Evolutionary conservation across 2,113 vertebrate genomes (phyloP), one percentile per base, ranked within the genome.

Genomic region (Vidua chalybeata): DNA sequence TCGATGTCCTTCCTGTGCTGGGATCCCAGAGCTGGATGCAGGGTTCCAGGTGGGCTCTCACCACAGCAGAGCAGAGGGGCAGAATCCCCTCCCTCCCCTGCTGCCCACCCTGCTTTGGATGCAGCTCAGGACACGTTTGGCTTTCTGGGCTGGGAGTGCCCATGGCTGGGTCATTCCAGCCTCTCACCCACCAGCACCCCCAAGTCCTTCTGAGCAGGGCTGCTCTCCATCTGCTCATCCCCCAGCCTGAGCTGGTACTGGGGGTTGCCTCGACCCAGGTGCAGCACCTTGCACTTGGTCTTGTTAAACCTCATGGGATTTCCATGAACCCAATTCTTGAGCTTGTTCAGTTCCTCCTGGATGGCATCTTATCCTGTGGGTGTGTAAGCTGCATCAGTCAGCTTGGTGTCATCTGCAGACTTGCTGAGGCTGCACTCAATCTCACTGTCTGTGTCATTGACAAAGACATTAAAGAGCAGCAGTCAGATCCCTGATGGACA

Each of bases 201-300:
- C 39, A 87, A 28, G 7, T 12, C 30, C 30, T 71, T 30, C 64
- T 79, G 0, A 0, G 0, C 41, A 35, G n/a, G 16, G 11, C 1
- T 63, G 2, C 9, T 48, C n/a, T 63, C 0, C 1, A 30, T 63
- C 13, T 63, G 9, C 1, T 56, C 35, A 80, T 49, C 12, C 33
- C 4, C 3, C 24, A 63, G 24, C 23, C 9, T n/a, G 8, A 16
- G n/a, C 1, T 39, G 8, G 18, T n/a, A n/a, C 20, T 0, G 1
- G 8, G 8, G 3, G 5, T 21, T 55, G 8, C 7, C 28, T 19
- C 1, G 0, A 5, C 6, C 7, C 20, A 18, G 24, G 4, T 63
- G 17, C 13, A 72, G 13, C 1, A 30, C 39, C 23, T 63, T 30
- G 9, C 5, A 17, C 26, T 35, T 39, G 13, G 4, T 30, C 24